Conservation (phyloP, 2,113 vertebrate genomes). For the Entomyzon cyanotis region DNA sequence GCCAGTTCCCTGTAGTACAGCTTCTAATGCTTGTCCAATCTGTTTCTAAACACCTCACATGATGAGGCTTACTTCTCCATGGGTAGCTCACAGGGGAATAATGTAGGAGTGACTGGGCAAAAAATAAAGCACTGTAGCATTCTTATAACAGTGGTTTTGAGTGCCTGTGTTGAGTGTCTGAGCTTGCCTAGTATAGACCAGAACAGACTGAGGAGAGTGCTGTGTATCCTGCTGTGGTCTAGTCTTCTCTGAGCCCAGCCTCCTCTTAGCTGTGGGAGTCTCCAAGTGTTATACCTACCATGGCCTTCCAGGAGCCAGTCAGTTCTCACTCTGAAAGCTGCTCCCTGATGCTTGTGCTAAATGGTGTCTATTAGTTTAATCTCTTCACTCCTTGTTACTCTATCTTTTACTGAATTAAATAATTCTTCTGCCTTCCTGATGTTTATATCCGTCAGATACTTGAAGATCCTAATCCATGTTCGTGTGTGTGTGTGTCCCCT, state of each 20-base stretch:
- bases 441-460: not conserved
- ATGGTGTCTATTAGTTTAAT: not conserved
- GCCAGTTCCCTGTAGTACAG: not conserved
- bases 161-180: not conserved
- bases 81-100: not conserved
- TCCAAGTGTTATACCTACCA: not conserved
- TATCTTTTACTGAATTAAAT: not conserved
- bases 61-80: not conserved
- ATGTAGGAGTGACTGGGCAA: not conserved
- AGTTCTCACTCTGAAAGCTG: not conserved
- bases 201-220: not conserved
- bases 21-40: conserved; percentile 28
- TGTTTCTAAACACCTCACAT: conserved; percentile 10
- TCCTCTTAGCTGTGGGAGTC: not conserved
- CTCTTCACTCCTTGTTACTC: not conserved
- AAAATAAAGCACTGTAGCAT: not conserved
- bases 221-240: not conserved
- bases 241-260: not conserved
- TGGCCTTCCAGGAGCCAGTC: not conserved
- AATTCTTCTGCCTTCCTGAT: not conserved
- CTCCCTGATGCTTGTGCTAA: not conserved
- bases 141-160: rapidly evolving
- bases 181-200: not conserved
- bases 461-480: not conserved
- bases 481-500: not conserved